Conservation (phyloP, 2,888 invertebrate genomes). For the Heliconius sara region DNA sequence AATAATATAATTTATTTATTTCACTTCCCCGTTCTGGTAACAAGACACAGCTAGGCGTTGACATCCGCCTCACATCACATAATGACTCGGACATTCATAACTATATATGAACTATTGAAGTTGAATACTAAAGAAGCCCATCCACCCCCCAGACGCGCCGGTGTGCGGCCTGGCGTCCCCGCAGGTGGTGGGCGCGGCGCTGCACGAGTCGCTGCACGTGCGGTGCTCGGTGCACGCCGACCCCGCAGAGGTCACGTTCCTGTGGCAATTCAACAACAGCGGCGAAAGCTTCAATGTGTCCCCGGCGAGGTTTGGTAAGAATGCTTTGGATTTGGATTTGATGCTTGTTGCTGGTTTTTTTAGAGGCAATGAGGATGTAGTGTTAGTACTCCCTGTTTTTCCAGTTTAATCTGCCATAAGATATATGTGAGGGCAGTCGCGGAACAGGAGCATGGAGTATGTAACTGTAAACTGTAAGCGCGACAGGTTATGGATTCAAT, state of each 20-base stretch:
- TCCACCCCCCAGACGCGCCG: conserved; percentile 86
- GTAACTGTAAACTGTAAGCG: too few relatives aligned
- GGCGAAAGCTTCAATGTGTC: conserved; percentile 93
- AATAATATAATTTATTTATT: too few relatives aligned
- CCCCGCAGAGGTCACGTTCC: conserved; percentile 92
- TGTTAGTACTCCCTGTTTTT: too few relatives aligned
- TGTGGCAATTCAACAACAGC: conserved; percentile 96
- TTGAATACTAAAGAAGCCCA: background rate
- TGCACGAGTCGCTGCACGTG: conserved; percentile 92
- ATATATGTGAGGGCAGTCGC: too few relatives aligned
- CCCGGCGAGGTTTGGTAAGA: conserved; percentile 84
- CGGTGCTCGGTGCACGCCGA: conserved; percentile 94
- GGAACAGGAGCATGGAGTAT: too few relatives aligned
- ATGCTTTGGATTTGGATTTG: background rate
- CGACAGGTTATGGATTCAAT: too few relatives aligned
- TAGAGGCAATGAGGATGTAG: background rate
- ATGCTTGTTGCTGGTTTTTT: background rate
- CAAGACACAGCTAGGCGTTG: too few relatives aligned
- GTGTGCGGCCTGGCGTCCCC: conserved; percentile 89
- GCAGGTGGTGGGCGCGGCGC: conserved; percentile 92
- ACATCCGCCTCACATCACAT: too few relatives aligned
- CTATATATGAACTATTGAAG: too few relatives aligned
- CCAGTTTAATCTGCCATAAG: too few relatives aligned
- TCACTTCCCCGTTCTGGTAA: too few relatives aligned
- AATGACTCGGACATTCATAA: too few relatives aligned